A percentile compares a stretch with the other conserved stretches of the same genome.
Conservation (phyloP, 2,888 invertebrate species). For the Electrophaes corylata region DNA sequence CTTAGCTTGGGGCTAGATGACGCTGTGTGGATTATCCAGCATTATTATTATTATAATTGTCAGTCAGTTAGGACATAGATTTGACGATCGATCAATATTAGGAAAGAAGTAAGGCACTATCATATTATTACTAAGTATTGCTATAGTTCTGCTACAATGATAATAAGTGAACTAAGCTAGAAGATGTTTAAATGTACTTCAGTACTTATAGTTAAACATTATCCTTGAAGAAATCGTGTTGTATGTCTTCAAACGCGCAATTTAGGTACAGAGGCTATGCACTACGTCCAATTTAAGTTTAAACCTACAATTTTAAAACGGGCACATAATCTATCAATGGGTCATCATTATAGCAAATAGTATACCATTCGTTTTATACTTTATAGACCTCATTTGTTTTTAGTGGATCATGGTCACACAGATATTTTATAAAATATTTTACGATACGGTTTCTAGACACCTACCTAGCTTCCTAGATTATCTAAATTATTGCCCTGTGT, state of each 20-base stretch:
- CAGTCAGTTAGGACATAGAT: too few relatives aligned
- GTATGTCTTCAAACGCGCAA: conserved; percentile 63
- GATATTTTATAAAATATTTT: not conserved
- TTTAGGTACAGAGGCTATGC: conserved; percentile 62
- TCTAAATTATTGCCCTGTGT: not conserved
- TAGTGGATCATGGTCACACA: not conserved
- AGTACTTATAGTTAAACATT: conserved; percentile 46
- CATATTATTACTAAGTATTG: too few relatives aligned
- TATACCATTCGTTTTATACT: not conserved
- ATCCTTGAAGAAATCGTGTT: conserved; percentile 73
- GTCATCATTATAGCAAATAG: conserved; percentile 15
- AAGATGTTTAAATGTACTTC: conserved; percentile 30
- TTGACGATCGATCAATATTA: too few relatives aligned
- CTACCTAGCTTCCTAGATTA: not conserved
- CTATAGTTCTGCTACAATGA: conserved; percentile 10
- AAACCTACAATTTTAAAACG: conserved; percentile 48
- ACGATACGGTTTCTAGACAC: not conserved
- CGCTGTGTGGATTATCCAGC: too few relatives aligned
- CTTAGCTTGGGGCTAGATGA: too few relatives aligned
- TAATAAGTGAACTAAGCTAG: conserved; percentile 18
- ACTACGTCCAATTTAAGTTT: conserved; percentile 55
- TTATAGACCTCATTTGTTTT: not conserved
- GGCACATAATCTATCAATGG: conserved; percentile 34
- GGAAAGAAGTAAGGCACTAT: too few relatives aligned
- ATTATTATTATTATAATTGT: too few relatives aligned